Base-by-base conservation (phyloP, 2,797 vertebrate genomes). In the Sebastes elongatus region DNA sequence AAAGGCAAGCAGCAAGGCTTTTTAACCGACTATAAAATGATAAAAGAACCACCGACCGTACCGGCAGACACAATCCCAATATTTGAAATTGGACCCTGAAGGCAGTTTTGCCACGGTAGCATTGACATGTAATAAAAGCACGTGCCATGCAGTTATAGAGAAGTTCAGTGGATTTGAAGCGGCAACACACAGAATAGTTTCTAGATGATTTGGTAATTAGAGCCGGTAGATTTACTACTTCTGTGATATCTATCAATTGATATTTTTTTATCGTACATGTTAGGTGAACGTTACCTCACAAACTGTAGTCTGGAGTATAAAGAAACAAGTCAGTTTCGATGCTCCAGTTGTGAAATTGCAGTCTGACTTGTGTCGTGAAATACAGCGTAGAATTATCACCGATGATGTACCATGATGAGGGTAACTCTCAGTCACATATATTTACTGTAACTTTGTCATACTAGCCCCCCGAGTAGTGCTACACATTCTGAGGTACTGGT, bases 191-290 rank as follows among this genome's bases (percentile, higher is more conserved):
- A 56, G 9, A 64, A 38, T 57, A 23, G n/a, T 73, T 61, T 82
- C 18, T n/a, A 60, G 59, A 62, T 66, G 42, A 60, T 30, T 63
- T 14, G 56, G 27, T 73, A 49, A 63, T 46, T 72, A 56, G 63
- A 57, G 63, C 49, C 60, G 22, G 22, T 71, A 71, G 42, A 71
- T 63, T 73, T 70, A 38, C 42, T 71, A 53, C 64, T 67, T 71
- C 38, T 4, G 68, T 66, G 72, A 79, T 83, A 57, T 86, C 78
- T 60, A 27, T 77, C 16, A 59, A 52, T 69, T 72, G n/a, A 78
- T 82, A 69, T 85, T 82, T 85, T 82, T 81, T 35, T 86, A 52
- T 77, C 59, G 60, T 55, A 71, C 25, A 42, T 22, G 18, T 83
- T 20, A 80, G 74, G 16, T 80, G 27, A 71, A 61, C 60, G 25